Evolutionary conservation across 2,888 invertebrate species (phyloP), one percentile per base, ranked within the genome.

Genomic region (Ceraclea dissimilis): DNA sequence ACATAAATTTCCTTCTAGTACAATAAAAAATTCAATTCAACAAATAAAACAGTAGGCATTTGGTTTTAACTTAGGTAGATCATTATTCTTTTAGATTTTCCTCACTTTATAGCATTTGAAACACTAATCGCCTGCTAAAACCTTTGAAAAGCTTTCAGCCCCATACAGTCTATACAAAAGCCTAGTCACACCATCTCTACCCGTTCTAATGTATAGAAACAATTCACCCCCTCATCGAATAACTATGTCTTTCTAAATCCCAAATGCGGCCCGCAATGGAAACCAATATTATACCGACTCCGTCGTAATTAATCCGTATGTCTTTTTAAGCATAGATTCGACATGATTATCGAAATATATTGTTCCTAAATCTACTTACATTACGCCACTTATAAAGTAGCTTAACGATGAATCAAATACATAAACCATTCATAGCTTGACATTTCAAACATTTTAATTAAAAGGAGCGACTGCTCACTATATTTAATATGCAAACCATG

Each of bases 291-390:
- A 39, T 39, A 39, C 51, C 54, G 54, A 39, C 57, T 55, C 60
- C 51, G 58, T 60, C 58, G 60, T 60, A 60, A 60, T 60, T 60
- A 58, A 60, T 60, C 57, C 60, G 49, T 21, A 39, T 55, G 52
- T 52, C 54, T 58, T 58, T 58, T 52, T 55, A 60, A 52, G 58
- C 52, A 53, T 58, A 53, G 60, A 60, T 50, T 56, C 58, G 49
- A 39, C 39, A n/a, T 13, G 39, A 39, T 39, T 39, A 26, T 10
- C 26, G 26, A 26, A 26, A 26, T 26, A 26, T 26, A 10, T 26
- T 26, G 26, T 26, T 26, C 10, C 26, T 26, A 26, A 6, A 26
- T n/a, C 13, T 33, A 10, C 13, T 33, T 33, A 33, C 8, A 13
- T 33, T 33, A 33, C 13, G 13, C 33, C 33, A 33, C 13, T 33